Base-by-base conservation (phyloP, 2,888 invertebrate species). In the Iselma pallidipennis region DNA sequence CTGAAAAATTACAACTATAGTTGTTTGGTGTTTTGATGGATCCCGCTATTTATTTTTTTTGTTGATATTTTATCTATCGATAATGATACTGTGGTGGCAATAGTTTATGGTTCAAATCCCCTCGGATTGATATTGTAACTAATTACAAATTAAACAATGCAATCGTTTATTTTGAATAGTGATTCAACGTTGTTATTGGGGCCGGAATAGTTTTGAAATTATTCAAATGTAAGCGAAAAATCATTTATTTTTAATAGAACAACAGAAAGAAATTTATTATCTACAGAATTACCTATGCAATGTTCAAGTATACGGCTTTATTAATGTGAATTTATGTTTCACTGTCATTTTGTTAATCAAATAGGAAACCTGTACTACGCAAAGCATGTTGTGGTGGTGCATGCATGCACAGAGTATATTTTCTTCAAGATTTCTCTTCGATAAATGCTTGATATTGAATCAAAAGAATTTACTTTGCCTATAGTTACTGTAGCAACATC, bases 331-430 rank as follows among this genome's bases (percentile, higher is more conserved):
- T 80, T 80, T 80, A 80, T 78, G 75, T 71, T 64, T 65, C 57
- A 67, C 75, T 78, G 78, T 78, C 78, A 77, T 78, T 77, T 78
- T 75, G 78, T 76, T 80, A 80, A 80, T 80, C 80, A 80, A 80
- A 79, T 77, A 76, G 78, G 73, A 77, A 79, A 78, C 78, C 75
- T 76, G 76, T 71, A 76, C 70, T 76, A 77, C 76, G 73, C 74
- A 70, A 76, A 71, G 74, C 69, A 72, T 72, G 71, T 69, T 68
- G 69, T 70, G 66, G 66, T 70, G 72, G 45, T 45, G 45, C 45
- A 45, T 45, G 45, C 9, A 45, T 70, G 70, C 71, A 72, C 70
- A 73, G n/a, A n/a, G 71, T 71, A 71, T 53, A 48, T 57, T 56
- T 70, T 67, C 72, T 70, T 69, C 69, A 70, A 72, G 71, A 72